Conservation (phyloP, 2,797 vertebrate species). For the Artibeus lituratus region DNA sequence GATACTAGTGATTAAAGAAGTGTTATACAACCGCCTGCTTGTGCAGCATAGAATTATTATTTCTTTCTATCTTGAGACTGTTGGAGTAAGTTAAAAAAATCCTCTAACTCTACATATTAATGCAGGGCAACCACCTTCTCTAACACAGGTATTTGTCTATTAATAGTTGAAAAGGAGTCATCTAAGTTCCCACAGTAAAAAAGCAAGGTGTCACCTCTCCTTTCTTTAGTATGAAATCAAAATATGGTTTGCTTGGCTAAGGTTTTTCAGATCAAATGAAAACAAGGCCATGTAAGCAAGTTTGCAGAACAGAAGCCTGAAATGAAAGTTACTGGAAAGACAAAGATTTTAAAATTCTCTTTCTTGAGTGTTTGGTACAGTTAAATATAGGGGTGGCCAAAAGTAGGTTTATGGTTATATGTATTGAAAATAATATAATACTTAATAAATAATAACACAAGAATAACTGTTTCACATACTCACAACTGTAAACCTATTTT, state of each 20-base stretch:
- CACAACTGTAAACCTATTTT: background rate
- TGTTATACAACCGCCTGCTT: constrained; percentile 38
- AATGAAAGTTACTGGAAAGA: constrained; percentile 30
- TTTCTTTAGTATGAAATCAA: constrained; percentile 32
- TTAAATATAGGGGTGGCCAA: background rate
- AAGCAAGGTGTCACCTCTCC: background rate
- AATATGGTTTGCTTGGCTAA: constrained; percentile 5
- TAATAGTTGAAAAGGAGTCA: constrained; percentile 27
- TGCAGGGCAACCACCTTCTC: constrained; percentile 19
- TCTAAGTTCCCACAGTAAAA: background rate
- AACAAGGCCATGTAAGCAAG: constrained; percentile 2
- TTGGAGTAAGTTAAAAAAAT: constrained; percentile 19
- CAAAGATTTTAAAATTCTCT: constrained; percentile 28
- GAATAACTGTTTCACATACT: background rate
- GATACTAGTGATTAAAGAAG: constrained; percentile 28
- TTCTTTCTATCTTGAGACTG: constrained; percentile 40
- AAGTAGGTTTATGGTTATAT: background rate
- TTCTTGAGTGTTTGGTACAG: background rate
- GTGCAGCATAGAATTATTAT: constrained; percentile 34
- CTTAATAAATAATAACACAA: background rate
- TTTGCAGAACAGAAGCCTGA: constrained; percentile 29
- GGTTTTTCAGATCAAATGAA: constrained; percentile 14
- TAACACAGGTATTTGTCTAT: background rate
- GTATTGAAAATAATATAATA: background rate
- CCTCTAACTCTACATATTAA: constrained; percentile 10